phyloP scores from a whole-genome alignment of 2,888 invertebrate species.

The Monopis laevigella region DNA sequence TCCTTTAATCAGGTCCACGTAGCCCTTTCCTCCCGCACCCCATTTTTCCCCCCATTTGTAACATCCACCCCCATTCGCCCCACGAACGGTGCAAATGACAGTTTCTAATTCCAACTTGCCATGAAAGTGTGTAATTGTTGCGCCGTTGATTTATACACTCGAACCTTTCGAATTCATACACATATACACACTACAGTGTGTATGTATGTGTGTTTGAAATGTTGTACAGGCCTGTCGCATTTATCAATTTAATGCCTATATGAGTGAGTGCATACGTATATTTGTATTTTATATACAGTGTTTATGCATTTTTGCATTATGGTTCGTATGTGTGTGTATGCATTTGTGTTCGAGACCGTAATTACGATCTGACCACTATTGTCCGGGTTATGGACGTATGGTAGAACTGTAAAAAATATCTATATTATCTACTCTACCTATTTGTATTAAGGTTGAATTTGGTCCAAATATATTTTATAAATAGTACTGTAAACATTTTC shows the following conservation, averaged over 20 bases:
- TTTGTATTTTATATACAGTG: too few species aligned
- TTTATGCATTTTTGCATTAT: constrained; percentile 22
- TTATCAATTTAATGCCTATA: constrained; percentile 20
- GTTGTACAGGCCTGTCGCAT: too few species aligned
- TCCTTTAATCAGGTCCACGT: constrained; percentile 66
- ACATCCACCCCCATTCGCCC: constrained; percentile 32
- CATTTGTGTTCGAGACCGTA: constrained; percentile 13
- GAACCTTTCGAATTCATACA: constrained; percentile 36
- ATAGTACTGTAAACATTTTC: constrained; percentile 7
- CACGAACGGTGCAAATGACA: constrained; percentile 68
- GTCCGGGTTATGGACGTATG: too few species aligned
- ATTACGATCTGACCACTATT: constrained; percentile 19
- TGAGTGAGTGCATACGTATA: constrained; percentile 23
- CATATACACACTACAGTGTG: background rate
- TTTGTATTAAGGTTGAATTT: too few species aligned
- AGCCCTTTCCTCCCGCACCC: constrained; percentile 57
- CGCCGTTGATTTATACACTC: constrained; percentile 63
- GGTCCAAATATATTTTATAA: too few species aligned
- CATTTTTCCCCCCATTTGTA: constrained; percentile 53
- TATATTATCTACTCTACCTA: too few species aligned
- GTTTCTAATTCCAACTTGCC: constrained; percentile 70
- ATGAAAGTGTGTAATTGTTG: constrained; percentile 70
- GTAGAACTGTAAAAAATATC: too few species aligned
- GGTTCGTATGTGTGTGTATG: constrained; percentile 11
- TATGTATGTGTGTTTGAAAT: constrained; percentile 16